phyloP scores from a whole-genome alignment of 1,140 invertebrate genomes.

The Andrena cerasifolii region DNA sequence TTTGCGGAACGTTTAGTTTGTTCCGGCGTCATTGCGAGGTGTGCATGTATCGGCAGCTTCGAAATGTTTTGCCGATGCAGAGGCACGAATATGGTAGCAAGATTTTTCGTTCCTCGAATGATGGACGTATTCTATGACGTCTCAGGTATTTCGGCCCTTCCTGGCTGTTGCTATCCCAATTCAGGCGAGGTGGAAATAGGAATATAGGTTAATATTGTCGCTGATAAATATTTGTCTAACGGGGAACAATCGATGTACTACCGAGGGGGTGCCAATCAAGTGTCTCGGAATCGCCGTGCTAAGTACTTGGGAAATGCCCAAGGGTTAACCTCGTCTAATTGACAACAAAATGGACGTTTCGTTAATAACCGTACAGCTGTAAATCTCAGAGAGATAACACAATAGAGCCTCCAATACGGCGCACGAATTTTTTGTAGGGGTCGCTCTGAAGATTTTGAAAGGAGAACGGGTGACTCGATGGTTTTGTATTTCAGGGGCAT shows the following conservation, averaged over 20 bases:
- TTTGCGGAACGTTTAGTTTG: neutral
- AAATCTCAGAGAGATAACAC: neutral
- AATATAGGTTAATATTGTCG: neutral
- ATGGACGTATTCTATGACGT: too few relatives aligned
- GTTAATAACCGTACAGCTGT: neutral
- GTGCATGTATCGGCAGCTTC: too few relatives aligned
- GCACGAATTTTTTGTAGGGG: too few relatives aligned
- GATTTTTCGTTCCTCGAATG: neutral
- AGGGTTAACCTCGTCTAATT: conserved; percentile 6
- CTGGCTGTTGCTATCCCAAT: too few relatives aligned
- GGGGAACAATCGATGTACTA: neutral
- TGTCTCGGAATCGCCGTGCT: neutral
- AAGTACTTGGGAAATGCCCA: neutral
- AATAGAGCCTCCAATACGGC: too few relatives aligned
- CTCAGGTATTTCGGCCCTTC: too few relatives aligned
- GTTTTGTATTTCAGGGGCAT: too few relatives aligned
- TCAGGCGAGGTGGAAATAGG: neutral
- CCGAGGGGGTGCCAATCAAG: neutral
- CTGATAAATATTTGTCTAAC: conserved; percentile 1
- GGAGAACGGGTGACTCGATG: too few relatives aligned
- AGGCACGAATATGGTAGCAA: too few relatives aligned
- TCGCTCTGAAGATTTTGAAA: too few relatives aligned
- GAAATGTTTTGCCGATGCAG: too few relatives aligned
- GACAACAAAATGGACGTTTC: neutral
- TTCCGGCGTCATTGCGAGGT: too few relatives aligned